Base-by-base conservation (phyloP, 2,113 vertebrate species). In the Meleagris gallopavo region DNA sequence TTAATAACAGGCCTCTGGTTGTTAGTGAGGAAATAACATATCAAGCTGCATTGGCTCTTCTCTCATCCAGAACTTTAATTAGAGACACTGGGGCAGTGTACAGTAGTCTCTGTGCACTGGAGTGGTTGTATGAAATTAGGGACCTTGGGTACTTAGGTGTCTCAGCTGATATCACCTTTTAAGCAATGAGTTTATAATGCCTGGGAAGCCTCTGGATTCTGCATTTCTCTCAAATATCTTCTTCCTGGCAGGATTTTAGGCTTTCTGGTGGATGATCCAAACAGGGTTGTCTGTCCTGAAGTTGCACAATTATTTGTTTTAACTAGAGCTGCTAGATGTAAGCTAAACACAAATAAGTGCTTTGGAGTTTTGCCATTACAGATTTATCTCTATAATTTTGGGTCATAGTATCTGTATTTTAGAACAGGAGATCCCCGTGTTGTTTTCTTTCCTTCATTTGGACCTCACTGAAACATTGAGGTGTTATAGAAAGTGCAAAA, bases 51-150 rank as follows among this genome's bases (percentile, higher is more conserved):
- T 29, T 81, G 72, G 18, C 45, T 89, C 48, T 60, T 86, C 54
- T 91, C 52, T 88, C 24, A 29, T 94, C n/a, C 34, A 25, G 20
- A 83, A 88, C 38, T 64, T 90, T 94, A 86, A 80, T 96, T 88
- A 91, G 77, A 64, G 69, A 38, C 85, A 34, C 81, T 50, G 62
- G 38, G 32, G 57, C 30, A 66, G 16, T 65, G n/a, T 40, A 15
- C 1, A 3, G 0, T 67, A 5, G 1, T 66, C 14, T 74, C 15
- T 83, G 36, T 32, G 67, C 41, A 80, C 43, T 55, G 60, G 60
- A 64, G 34, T 52, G 30, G 9, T 58, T 67, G 7, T 61, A 18
- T 43, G 29, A 45, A 69, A 46, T 54, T 85, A 45, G 40, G 30
- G 55, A 76, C 36, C 18, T 36, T 13, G 40, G 13, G 27, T 57